Percentiles rank a stretch among this genome's conserved stretches.
These are phyloP conservation scores for Lasaia peninsularis DNA, from an alignment of 1,140 invertebrate genomes.

Conservation along the genomic window DNA sequence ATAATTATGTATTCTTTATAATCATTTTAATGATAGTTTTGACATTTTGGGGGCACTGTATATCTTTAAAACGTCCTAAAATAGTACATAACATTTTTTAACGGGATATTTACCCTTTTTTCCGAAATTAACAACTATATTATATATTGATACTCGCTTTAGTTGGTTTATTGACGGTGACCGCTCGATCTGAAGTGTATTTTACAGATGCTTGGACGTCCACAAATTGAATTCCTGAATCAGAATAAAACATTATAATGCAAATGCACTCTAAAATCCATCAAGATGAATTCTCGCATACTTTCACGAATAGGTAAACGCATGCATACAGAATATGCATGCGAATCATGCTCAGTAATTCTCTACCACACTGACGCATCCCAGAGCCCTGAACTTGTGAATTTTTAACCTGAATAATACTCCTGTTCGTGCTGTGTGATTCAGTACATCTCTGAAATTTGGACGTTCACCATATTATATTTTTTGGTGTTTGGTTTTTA, in stretches of 20 bases:
- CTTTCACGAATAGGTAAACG: not conserved
- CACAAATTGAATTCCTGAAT: not conserved
- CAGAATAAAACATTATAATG: slow-evolving; percentile 1
- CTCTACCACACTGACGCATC: not conserved
- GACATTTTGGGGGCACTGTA: too few relatives aligned
- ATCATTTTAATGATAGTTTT: too few relatives aligned
- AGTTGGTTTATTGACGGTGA: too few relatives aligned
- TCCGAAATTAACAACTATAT: too few relatives aligned
- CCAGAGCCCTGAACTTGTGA: not conserved
- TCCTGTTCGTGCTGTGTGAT: not conserved
- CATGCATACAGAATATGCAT: not conserved
- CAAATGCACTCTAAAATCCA: slow-evolving; percentile 1
- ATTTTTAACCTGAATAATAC: slow-evolving; percentile 1
- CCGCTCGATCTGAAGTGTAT: too few relatives aligned
- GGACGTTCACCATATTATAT: not conserved
- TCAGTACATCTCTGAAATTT: not conserved
- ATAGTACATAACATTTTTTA: too few relatives aligned
- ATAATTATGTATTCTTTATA: too few relatives aligned
- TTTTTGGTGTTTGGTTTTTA: not conserved
- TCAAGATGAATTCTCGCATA: not conserved
- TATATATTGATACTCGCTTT: too few relatives aligned
- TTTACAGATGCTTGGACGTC: not conserved
- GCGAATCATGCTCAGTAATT: not conserved
- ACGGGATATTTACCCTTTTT: too few relatives aligned
- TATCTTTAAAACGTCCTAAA: too few relatives aligned